Evolutionary conservation across 2,888 invertebrate species (phyloP).

Genomic region (Clusia tigrina): DNA sequence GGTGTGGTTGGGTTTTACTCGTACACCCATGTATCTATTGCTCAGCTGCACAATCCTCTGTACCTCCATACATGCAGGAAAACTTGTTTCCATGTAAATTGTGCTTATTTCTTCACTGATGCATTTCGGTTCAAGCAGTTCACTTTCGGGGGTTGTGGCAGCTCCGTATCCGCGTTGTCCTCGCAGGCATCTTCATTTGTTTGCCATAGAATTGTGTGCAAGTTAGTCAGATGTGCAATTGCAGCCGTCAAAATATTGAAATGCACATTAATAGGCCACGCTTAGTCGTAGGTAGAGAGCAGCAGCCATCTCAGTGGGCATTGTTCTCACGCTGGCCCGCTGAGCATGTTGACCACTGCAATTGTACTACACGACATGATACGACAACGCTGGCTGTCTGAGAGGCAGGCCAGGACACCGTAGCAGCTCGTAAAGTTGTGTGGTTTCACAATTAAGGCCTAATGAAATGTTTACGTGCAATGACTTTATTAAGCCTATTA

Average conservation of each 20-base stretch:
- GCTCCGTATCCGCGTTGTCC: too few species aligned
- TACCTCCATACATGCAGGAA: neutral
- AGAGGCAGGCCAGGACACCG: slow-evolving; percentile 18
- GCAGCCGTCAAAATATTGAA: slow-evolving; percentile 40
- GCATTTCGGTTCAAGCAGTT: too few species aligned
- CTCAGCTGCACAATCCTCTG: too few species aligned
- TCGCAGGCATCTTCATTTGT: too few species aligned
- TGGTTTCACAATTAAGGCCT: slow-evolving; percentile 43
- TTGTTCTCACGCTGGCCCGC: slow-evolving; percentile 13
- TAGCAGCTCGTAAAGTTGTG: slow-evolving; percentile 33
- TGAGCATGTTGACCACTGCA: slow-evolving; percentile 20
- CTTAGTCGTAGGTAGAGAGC: neutral
- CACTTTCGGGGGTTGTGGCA: too few species aligned
- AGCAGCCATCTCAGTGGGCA: neutral
- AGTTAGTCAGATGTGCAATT: slow-evolving; percentile 35
- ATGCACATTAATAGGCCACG: neutral
- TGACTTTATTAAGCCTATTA: slow-evolving; percentile 44
- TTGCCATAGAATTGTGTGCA: too few species aligned
- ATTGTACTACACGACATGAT: slow-evolving; percentile 4
- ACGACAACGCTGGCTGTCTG: too few species aligned
- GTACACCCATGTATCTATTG: neutral
- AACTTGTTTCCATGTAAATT: slow-evolving; percentile 27
- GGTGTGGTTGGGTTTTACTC: neutral
- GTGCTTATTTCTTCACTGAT: slow-evolving; percentile 20
- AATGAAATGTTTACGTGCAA: slow-evolving; percentile 42